A percentile compares a stretch with the other conserved stretches of the same genome.
These are phyloP conservation scores for Syritta pipiens DNA, from an alignment of 2,888 invertebrate species.

Conservation along the genomic window DNA sequence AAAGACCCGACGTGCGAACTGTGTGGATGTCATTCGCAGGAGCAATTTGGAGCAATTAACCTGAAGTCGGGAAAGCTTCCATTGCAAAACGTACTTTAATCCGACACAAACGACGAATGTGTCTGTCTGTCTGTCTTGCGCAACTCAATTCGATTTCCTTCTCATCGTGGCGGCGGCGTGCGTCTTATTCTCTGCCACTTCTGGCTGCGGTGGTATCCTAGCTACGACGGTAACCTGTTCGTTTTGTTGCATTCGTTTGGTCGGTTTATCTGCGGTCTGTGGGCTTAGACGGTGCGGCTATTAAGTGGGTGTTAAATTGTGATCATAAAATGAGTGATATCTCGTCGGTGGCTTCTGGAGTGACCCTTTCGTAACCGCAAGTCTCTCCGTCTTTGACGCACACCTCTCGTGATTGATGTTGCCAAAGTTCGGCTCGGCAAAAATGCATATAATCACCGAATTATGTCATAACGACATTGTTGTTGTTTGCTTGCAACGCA, in stretches of 20 bases:
- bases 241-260: background rate
- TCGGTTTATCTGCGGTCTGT: background rate
- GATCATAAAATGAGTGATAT: conserved; percentile 19
- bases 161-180: too few relatives aligned
- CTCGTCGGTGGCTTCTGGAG: background rate
- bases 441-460: conserved; percentile 57
- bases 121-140: too few relatives aligned
- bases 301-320: conserved; percentile 61
- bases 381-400: too few relatives aligned
- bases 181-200: conserved; percentile 27
- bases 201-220: background rate
- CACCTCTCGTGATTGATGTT: conserved; percentile 54
- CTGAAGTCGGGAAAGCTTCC: too few relatives aligned
- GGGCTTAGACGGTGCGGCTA: background rate
- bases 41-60: too few relatives aligned
- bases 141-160: conserved; percentile 55
- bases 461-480: conserved; percentile 47
- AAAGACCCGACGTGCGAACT: too few relatives aligned
- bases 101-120: conserved; percentile 27
- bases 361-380: background rate
- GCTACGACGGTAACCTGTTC: conserved; percentile 29
- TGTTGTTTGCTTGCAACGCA: conserved; percentile 37
- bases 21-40: too few relatives aligned
- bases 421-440: conserved; percentile 51
- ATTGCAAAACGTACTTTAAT: conserved; percentile 29